Evolutionary conservation across 2,113 vertebrate genomes (phyloP).

Genomic region (Columba janthina): DNA sequence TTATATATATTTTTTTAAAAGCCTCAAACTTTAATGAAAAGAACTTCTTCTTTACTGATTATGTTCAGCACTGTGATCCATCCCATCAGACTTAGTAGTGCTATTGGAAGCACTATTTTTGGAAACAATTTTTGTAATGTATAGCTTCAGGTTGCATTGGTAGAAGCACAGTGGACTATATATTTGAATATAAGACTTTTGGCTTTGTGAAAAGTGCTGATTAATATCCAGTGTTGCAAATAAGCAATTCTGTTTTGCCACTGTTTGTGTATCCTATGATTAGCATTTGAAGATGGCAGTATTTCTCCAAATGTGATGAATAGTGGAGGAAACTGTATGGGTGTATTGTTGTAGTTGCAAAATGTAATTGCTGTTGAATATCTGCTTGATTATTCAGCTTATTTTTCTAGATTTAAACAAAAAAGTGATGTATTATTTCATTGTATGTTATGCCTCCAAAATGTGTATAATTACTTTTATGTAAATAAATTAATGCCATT

Average conservation of each 20-base stretch:
- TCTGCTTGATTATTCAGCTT: neutral
- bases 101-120: neutral
- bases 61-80: neutral
- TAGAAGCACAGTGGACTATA: neutral
- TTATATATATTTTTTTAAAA: neutral
- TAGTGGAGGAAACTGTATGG: neutral
- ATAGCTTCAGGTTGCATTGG: neutral
- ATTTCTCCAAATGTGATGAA: neutral
- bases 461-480: neutral
- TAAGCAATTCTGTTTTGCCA: neutral
- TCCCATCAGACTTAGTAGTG: neutral
- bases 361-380: neutral
- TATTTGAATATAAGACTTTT: neutral
- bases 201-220: neutral
- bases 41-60: neutral
- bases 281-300: neutral
- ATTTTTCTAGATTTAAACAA: neutral
- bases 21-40: neutral
- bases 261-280: neutral
- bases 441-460: neutral
- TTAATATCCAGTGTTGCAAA: neutral
- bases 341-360: neutral
- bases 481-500: neutral
- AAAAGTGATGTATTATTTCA: neutral
- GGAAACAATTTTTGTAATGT: neutral